These are phyloP conservation scores for Oreochromis spilurus DNA, from an alignment of 2,113 vertebrate genomes.

Conservation along the genomic window DNA sequence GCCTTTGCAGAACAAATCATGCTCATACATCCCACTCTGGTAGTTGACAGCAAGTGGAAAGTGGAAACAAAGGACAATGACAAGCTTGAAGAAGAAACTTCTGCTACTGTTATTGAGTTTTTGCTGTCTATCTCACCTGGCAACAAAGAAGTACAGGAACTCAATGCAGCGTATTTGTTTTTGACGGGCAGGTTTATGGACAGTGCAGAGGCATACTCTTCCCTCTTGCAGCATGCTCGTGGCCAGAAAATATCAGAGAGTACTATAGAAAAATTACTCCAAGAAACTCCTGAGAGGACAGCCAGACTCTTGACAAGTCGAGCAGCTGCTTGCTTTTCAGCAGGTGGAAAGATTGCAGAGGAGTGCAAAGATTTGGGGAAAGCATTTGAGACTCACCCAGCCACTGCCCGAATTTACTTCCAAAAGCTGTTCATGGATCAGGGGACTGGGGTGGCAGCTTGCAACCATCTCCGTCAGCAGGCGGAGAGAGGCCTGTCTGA, in stretches of 20 bases:
- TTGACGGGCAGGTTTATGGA: conserved; percentile 68
- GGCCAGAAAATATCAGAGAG: not conserved
- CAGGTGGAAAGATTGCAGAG: conserved; percentile 64
- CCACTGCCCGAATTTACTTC: conserved; percentile 69
- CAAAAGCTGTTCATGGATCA: conserved; percentile 70
- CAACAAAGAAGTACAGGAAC: conserved; percentile 51
- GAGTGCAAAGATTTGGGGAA: conserved; percentile 75
- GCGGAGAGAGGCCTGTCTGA: conserved; percentile 74
- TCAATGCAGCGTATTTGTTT: conserved; percentile 72
- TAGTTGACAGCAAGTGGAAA: not conserved
- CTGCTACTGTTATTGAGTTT: conserved; percentile 65
- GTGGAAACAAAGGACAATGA: not conserved
- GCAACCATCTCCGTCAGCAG: conserved; percentile 67
- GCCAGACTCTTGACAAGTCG: conserved; percentile 73
- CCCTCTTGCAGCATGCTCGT: conserved; percentile 45
- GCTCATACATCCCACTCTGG: not conserved
- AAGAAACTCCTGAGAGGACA: conserved; percentile 38
- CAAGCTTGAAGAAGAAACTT: conserved; percentile 4
- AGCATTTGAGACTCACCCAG: conserved; percentile 77
- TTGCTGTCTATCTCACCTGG: conserved; percentile 71
- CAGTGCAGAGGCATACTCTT: conserved; percentile 72
- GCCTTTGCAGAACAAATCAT: conserved; percentile 65
- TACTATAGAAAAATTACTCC: not conserved
- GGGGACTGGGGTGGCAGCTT: conserved; percentile 60
- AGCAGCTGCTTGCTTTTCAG: conserved; percentile 78